Evolutionary conservation across 2,797 vertebrate species (phyloP).

Genomic region (Anableps anableps): DNA sequence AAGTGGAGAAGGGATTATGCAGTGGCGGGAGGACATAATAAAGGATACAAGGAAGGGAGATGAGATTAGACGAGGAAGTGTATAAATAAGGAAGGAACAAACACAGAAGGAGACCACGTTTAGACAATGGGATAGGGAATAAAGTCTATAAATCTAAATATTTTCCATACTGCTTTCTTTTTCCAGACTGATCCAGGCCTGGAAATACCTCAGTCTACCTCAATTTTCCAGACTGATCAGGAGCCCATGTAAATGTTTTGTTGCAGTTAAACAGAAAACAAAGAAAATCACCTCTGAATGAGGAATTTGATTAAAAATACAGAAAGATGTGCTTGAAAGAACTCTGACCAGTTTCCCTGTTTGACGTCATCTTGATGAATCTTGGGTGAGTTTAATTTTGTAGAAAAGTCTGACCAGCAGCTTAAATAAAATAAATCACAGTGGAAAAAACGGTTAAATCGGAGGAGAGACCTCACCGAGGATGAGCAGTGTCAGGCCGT

Average conservation of each 20-base stretch:
- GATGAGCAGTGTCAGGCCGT: slow-evolving; percentile 97
- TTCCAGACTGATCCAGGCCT: background rate
- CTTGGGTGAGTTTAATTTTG: background rate
- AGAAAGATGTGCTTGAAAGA: background rate
- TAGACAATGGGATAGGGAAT: background rate
- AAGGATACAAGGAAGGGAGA: background rate
- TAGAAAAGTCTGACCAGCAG: background rate
- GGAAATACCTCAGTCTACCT: background rate
- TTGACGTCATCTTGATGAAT: background rate
- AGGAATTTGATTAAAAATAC: background rate
- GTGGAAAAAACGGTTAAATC: background rate
- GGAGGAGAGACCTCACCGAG: slow-evolving; percentile 86
- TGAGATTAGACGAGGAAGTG: too few species aligned
- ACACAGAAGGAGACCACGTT: background rate
- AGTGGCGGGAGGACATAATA: background rate
- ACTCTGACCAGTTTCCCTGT: background rate
- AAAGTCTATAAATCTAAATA: background rate
- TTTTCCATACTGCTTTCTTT: background rate
- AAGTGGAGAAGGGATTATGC: background rate
- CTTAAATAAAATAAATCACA: background rate
- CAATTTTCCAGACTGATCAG: background rate
- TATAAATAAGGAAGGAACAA: too few species aligned
- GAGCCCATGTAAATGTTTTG: too few species aligned
- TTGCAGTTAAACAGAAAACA: background rate
- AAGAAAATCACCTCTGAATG: background rate